Percentiles rank a stretch among this genome's conserved stretches.
Conservation (phyloP, 2,113 vertebrate genomes). For the Pomatostomus ruficeps region DNA sequence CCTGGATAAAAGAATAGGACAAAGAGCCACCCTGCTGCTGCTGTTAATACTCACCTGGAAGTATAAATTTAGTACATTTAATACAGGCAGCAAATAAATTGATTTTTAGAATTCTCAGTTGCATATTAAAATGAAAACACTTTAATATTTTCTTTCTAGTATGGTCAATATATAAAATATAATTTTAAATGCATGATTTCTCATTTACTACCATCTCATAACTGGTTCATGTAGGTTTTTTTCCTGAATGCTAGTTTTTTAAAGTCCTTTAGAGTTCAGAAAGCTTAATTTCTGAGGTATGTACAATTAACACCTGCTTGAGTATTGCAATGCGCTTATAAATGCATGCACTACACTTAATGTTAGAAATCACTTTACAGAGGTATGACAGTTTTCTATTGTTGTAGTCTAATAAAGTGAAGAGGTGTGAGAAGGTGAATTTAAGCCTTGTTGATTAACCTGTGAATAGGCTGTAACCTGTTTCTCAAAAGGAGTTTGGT, state of each 20-base stretch:
- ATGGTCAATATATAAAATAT: not conserved
- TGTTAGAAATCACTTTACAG: not conserved
- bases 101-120: not conserved
- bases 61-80: not conserved
- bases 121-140: not conserved
- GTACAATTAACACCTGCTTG: not conserved
- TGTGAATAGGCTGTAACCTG: not conserved
- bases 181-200: not conserved
- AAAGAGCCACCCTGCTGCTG: not conserved
- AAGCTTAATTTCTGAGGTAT: not conserved
- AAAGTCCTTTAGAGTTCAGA: not conserved
- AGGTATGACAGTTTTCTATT: not conserved
- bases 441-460: not conserved
- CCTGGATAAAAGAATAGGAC: not conserved
- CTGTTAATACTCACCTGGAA: not conserved
- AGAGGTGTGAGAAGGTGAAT: not conserved
- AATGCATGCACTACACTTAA: accelerated
- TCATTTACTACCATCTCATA: not conserved
- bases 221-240: not conserved
- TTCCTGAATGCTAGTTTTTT: not conserved
- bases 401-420: not conserved
- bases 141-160: not conserved
- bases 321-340: not conserved
- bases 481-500: not conserved
- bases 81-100: not conserved